These are phyloP conservation scores for Blennius ocellaris DNA, from an alignment of 2,113 vertebrate genomes.

Conservation along the genomic window DNA sequence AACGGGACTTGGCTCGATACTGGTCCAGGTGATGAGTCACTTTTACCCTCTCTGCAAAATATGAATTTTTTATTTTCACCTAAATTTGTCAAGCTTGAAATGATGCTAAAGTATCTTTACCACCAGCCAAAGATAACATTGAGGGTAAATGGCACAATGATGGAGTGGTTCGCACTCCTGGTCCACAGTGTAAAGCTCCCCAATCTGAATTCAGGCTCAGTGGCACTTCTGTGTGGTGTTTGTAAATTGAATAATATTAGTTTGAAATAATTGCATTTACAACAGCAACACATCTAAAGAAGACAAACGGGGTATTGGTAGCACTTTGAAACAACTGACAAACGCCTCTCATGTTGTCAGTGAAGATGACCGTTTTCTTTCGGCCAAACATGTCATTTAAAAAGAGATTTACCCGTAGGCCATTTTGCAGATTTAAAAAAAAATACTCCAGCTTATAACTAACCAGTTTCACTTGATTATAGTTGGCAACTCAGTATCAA, in stretches of 20 bases:
- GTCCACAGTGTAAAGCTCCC: too few relatives aligned
- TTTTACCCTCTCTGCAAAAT: background rate
- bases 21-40: background rate
- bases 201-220: too few relatives aligned
- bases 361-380: background rate
- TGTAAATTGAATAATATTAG: too few relatives aligned
- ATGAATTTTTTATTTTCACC: background rate
- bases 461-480: slow-evolving; percentile 3
- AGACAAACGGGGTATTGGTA: background rate
- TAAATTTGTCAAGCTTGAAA: slow-evolving; percentile 18
- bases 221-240: too few relatives aligned
- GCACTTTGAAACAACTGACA: background rate
- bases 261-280: background rate
- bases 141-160: background rate
- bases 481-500: background rate
- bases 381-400: too few relatives aligned
- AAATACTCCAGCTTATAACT: background rate
- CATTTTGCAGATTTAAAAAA: too few relatives aligned
- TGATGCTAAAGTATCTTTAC: background rate
- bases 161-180: too few relatives aligned
- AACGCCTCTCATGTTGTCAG: background rate
- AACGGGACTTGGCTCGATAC: too few relatives aligned
- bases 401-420: too few relatives aligned
- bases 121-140: background rate
- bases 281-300: background rate